Evolutionary conservation across 2,888 invertebrate species (phyloP).

Genomic region (Alsophila aescularia): DNA sequence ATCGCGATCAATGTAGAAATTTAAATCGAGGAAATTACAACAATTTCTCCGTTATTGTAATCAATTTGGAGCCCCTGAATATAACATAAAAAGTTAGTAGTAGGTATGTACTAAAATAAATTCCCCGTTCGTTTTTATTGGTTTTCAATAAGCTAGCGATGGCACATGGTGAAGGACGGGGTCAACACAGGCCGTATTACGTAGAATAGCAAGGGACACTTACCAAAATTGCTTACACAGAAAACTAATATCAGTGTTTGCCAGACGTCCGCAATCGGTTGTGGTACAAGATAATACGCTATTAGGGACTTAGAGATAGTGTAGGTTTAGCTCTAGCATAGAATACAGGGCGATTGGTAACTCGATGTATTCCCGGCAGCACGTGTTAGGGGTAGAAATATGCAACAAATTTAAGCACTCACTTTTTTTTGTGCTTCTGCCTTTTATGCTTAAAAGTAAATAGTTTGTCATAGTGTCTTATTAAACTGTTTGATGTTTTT

Average conservation of each 20-base stretch:
- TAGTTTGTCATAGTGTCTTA: too few relatives aligned
- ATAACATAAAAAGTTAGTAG: constrained; percentile 41
- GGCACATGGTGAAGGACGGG: constrained; percentile 56
- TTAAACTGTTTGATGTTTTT: too few relatives aligned
- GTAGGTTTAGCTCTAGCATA: background rate
- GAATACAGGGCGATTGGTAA: too few relatives aligned
- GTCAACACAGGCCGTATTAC: constrained; percentile 63
- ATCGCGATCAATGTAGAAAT: too few relatives aligned
- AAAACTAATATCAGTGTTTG: constrained; percentile 84
- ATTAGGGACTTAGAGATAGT: background rate
- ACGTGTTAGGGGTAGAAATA: too few relatives aligned
- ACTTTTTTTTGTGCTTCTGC: too few relatives aligned
- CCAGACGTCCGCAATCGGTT: constrained; percentile 66
- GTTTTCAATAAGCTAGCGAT: constrained; percentile 72
- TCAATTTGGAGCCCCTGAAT: too few relatives aligned
- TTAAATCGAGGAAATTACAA: background rate
- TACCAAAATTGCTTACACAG: constrained; percentile 82
- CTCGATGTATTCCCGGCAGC: too few relatives aligned
- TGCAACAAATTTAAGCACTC: too few relatives aligned
- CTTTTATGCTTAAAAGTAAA: too few relatives aligned
- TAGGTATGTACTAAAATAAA: constrained; percentile 14
- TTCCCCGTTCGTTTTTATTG: constrained; percentile 55
- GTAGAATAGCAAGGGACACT: constrained; percentile 78
- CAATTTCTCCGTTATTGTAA: background rate
- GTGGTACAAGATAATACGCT: constrained; percentile 43